These are phyloP conservation scores for Abrostola triplasia DNA, from an alignment of 2,888 invertebrate genomes.

Conservation along the genomic window DNA sequence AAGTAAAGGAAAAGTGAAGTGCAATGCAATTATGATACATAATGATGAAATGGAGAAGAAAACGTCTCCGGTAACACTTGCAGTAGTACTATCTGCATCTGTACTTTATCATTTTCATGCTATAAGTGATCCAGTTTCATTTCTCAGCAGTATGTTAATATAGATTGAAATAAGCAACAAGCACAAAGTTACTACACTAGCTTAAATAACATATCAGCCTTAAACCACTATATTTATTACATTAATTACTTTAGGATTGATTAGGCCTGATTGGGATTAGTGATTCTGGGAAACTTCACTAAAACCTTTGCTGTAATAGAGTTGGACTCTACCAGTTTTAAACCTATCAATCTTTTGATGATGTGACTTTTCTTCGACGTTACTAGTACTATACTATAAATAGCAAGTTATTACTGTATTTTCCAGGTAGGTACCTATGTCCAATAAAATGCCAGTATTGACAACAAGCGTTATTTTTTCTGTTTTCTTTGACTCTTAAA, in stretches of 20 bases:
- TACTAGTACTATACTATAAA: no score
- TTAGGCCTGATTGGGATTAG: conserved; percentile 10
- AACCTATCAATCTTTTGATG: conserved; percentile 22
- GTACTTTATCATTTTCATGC: no score
- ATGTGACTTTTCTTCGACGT: conserved; percentile 26
- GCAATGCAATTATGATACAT: conserved; percentile 4
- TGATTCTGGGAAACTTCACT: conserved; percentile 35
- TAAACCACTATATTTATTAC: not conserved
- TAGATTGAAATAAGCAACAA: no score
- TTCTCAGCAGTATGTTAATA: no score
- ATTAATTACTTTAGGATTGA: conserved; percentile 17
- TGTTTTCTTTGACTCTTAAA: no score
- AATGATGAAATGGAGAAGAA: not conserved
- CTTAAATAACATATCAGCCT: not conserved
- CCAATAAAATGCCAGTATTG: no score
- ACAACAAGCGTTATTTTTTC: no score
- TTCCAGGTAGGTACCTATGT: no score
- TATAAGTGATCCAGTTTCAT: no score
- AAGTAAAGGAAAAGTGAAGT: conserved; percentile 4
- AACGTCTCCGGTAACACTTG: not conserved
- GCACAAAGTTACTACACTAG: no score
- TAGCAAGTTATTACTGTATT: no score
- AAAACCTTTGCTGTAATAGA: conserved; percentile 19
- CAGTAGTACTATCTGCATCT: not conserved
- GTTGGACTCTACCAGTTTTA: conserved; percentile 34